Evolutionary conservation across 2,888 invertebrate species (phyloP).

Genomic region (Lithophane semibrunnea): DNA sequence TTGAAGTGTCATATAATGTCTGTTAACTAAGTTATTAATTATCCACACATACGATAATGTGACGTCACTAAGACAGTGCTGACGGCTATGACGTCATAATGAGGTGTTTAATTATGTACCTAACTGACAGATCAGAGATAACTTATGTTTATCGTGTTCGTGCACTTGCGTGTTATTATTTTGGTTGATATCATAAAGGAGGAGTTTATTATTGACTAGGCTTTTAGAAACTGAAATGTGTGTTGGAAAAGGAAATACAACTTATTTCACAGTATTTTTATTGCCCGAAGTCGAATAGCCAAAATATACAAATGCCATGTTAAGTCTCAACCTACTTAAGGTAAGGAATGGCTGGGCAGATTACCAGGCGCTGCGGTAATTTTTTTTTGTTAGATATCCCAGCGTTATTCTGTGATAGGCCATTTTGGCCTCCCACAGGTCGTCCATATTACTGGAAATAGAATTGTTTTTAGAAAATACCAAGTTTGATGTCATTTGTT

Average conservation of each 20-base stretch:
- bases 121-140: slow-evolving; percentile 6
- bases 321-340: too few relatives aligned
- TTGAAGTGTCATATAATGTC: not conserved
- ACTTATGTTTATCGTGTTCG: not conserved
- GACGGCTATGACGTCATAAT: slow-evolving; percentile 42
- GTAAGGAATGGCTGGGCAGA: too few relatives aligned
- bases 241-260: not conserved
- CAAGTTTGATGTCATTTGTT: too few relatives aligned
- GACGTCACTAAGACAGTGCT: slow-evolving; percentile 33
- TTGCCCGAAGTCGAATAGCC: not conserved
- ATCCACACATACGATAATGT: slow-evolving; percentile 41
- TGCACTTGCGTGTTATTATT: not conserved
- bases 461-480: too few relatives aligned
- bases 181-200: not conserved
- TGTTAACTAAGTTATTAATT: slow-evolving; percentile 54
- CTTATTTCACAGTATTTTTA: not conserved
- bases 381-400: too few relatives aligned
- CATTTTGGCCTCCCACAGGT: too few relatives aligned
- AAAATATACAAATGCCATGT: too few relatives aligned
- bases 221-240: not conserved
- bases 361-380: too few relatives aligned
- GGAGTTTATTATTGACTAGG: not conserved
- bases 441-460: too few relatives aligned
- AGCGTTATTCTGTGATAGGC: too few relatives aligned
- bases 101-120: slow-evolving; percentile 45